A percentile compares a stretch with the other conserved stretches of the same genome.
Conservation (phyloP, 2,888 invertebrate genomes). For the Lochmaea capreae region DNA sequence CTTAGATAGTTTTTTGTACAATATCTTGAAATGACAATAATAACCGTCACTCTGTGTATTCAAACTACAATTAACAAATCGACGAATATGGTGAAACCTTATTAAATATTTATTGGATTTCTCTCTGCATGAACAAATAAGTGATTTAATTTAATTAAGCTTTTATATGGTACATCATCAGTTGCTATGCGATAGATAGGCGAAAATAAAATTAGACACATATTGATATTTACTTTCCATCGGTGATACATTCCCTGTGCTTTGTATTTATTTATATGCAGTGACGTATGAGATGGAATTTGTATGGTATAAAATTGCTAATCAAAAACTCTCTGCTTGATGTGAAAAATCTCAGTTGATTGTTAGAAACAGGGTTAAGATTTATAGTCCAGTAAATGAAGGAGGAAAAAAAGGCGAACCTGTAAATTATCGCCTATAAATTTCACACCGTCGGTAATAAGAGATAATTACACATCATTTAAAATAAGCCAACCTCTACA, state of each 20-base stretch:
- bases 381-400: no score
- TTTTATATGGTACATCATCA: conserved; percentile 1
- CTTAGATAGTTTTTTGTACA: no score
- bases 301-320: no score
- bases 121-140: conserved; percentile 2
- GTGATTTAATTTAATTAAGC: conserved; percentile 5
- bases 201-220: not conserved
- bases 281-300: not conserved
- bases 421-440: no score
- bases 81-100: conserved; percentile 2
- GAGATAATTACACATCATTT: no score
- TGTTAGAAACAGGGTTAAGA: no score
- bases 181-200: not conserved
- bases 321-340: no score
- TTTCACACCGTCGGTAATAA: no score
- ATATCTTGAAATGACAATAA: no score
- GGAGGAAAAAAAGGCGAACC: no score
- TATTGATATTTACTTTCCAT: conserved; percentile 4
- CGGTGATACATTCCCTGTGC: not conserved
- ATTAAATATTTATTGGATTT: conserved; percentile 5
- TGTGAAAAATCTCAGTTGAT: no score
- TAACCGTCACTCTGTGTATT: not conserved
- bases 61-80: not conserved
- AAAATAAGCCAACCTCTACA: no score
- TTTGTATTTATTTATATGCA: conserved; percentile 2